phyloP scores from a whole-genome alignment of 2,797 vertebrate species.

The Mastacembelus armatus region DNA sequence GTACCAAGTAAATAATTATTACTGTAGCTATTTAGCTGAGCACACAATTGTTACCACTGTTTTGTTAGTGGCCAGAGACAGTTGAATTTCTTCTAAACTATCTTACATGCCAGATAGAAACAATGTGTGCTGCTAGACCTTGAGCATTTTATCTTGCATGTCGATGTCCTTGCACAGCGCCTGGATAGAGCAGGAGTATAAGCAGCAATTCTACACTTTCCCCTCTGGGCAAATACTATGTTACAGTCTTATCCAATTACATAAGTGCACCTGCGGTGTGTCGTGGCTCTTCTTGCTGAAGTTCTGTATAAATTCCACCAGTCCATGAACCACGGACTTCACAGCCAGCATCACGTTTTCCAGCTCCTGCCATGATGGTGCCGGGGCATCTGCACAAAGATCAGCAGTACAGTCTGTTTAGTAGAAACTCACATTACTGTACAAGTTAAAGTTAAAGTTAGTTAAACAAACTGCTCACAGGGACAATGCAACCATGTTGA shows the following conservation, averaged over 20 bases:
- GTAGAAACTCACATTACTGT: background rate
- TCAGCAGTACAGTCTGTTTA: constrained; percentile 17
- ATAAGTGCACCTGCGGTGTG: constrained; percentile 87
- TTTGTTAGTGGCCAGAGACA: background rate
- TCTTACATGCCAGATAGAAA: background rate
- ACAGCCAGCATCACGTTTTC: constrained; percentile 94
- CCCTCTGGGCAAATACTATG: too few relatives aligned
- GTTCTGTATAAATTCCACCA: constrained; percentile 97
- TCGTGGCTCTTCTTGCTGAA: constrained; percentile 97
- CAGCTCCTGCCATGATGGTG: constrained; percentile 94
- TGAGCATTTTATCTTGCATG: background rate
- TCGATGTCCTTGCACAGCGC: background rate
- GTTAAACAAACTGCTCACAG: too few relatives aligned
- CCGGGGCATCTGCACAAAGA: constrained; percentile 82
- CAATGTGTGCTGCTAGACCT: too few relatives aligned
- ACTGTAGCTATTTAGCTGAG: background rate
- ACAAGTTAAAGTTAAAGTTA: too few relatives aligned
- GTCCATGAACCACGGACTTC: constrained; percentile 93
- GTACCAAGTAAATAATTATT: background rate
- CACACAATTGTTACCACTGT: background rate
- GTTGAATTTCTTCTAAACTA: background rate
- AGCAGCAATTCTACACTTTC: background rate
- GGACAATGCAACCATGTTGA: too few relatives aligned
- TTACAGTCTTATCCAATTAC: background rate
- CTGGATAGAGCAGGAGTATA: background rate